Conservation (phyloP, 1,140 invertebrate genomes). For the Bicyclus anynana region DNA sequence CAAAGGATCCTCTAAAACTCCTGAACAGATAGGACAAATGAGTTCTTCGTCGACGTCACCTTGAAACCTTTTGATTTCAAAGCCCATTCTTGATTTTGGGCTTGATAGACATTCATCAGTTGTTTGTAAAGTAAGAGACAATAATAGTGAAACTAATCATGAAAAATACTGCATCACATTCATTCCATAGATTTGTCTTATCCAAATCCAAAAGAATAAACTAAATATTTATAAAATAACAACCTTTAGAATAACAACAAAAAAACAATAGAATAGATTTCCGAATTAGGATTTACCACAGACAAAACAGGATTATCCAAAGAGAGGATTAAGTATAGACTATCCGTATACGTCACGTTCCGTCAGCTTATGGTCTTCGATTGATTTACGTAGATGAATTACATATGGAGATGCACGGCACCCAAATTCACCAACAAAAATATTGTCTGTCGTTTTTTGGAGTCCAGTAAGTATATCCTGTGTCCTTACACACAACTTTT, state of each 20-base stretch:
- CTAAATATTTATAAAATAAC: neutral
- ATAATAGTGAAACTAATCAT: constrained; percentile 14
- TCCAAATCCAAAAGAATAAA: constrained; percentile 28
- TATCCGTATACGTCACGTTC: no score
- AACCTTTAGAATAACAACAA: constrained; percentile 1
- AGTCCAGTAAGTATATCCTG: no score
- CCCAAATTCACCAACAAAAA: no score
- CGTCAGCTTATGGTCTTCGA: no score
- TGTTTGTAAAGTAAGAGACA: neutral
- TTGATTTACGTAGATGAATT: no score
- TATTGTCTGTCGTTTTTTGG: no score
- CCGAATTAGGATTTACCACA: no score
- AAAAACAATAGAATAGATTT: neutral
- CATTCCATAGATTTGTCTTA: constrained; percentile 29
- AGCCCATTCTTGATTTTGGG: constrained; percentile 84
- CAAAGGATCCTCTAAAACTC: constrained; percentile 92
- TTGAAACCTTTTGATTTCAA: constrained; percentile 92
- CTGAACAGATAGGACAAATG: constrained; percentile 94
- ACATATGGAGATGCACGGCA: no score
- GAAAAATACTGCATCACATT: constrained; percentile 23
- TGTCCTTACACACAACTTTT: no score
- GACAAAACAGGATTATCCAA: no score
- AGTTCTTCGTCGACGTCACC: constrained; percentile 95
- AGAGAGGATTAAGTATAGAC: no score
- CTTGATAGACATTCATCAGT: constrained; percentile 33